Percentiles rank a stretch among this genome's conserved stretches.
These are phyloP conservation scores for Sesamia nonagrioides DNA, from an alignment of 1,140 invertebrate species.

Conservation along the genomic window DNA sequence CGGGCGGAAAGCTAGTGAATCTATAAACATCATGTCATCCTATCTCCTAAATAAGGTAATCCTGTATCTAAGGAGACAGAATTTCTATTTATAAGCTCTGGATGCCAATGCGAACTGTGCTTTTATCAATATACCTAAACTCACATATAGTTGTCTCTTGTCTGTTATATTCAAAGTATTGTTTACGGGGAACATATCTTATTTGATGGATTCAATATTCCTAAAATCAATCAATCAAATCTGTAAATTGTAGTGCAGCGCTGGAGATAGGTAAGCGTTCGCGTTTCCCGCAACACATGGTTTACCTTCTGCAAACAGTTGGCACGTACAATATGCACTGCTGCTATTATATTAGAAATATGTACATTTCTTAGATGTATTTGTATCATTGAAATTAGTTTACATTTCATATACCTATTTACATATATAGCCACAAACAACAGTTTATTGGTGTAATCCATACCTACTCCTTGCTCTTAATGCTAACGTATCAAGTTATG, in stretches of 20 bases:
- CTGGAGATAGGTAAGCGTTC: background rate
- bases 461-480: no score
- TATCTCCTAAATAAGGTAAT: no score
- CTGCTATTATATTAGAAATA: background rate
- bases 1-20: no score
- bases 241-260: background rate
- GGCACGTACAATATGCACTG: slow-evolving; percentile 6
- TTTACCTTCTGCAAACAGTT: slow-evolving; percentile 21
- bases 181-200: slow-evolving; percentile 2
- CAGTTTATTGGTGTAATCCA: no score
- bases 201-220: slow-evolving; percentile 14
- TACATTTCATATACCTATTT: slow-evolving; percentile 3
- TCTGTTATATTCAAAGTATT: background rate
- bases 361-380: no score
- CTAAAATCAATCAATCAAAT: slow-evolving; percentile 25
- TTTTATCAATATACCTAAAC: background rate
- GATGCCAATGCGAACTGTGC: no score
- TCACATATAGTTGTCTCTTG: no score
- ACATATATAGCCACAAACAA: no score
- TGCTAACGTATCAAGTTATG: no score
- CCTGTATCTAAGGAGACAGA: no score
- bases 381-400: background rate
- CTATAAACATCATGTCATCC: no score
- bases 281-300: background rate
- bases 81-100: no score